Percentiles rank a stretch among this genome's conserved stretches.
phyloP scores from a whole-genome alignment of 2,113 vertebrate genomes.

The Noturus placidus region DNA sequence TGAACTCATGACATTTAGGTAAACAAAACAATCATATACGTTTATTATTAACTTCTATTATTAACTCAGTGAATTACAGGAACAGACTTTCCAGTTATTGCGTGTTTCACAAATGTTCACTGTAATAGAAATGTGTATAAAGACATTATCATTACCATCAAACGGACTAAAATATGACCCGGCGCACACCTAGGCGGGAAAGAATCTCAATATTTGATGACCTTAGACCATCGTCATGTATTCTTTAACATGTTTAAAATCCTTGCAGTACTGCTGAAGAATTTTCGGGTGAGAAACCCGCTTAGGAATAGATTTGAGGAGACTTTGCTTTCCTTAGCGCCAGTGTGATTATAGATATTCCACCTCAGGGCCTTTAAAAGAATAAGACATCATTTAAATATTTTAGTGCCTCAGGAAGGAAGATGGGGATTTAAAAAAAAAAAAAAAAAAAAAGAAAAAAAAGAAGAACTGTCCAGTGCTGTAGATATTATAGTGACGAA shows the following conservation, averaged over 20 bases:
- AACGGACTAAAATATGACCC: slow-evolving; percentile 42
- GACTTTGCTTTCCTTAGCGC: slow-evolving; percentile 54
- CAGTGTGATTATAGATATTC: slow-evolving; percentile 59
- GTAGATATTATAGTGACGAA: slow-evolving; percentile 71
- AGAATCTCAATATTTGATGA: slow-evolving; percentile 62
- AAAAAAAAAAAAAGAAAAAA: slow-evolving; percentile 23
- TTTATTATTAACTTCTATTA: neutral
- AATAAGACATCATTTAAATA: slow-evolving; percentile 75
- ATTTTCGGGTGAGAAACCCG: slow-evolving; percentile 63
- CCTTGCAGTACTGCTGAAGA: slow-evolving; percentile 55
- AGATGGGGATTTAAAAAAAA: slow-evolving; percentile 42
- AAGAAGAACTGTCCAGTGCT: slow-evolving; percentile 55
- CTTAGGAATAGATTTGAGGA: slow-evolving; percentile 62
- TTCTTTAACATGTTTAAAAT: slow-evolving; percentile 67
- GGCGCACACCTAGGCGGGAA: slow-evolving; percentile 53
- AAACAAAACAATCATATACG: neutral
- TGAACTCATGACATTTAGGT: neutral
- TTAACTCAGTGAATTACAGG: slow-evolving; percentile 7
- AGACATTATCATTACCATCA: slow-evolving; percentile 14
- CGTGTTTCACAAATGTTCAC: neutral
- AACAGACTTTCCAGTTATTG: neutral
- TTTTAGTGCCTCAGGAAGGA: slow-evolving; percentile 69
- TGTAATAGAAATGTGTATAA: slow-evolving; percentile 1
- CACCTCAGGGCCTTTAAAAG: slow-evolving; percentile 65
- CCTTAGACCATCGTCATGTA: slow-evolving; percentile 57